These are phyloP conservation scores for Spea multiplicata DNA, from an alignment of 2,113 vertebrate genomes.

Conservation along the genomic window DNA sequence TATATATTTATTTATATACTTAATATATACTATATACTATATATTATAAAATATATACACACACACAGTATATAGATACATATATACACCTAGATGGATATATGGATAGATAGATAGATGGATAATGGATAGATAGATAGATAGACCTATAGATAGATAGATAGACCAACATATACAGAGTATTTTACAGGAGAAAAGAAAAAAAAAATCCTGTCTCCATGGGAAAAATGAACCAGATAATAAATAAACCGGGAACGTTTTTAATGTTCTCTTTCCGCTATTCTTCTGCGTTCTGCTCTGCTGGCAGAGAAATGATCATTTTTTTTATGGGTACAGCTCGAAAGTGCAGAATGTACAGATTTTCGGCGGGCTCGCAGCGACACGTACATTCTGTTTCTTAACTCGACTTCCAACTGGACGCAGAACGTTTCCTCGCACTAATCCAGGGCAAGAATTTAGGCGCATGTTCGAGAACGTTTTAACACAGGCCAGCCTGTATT, in stretches of 20 bases:
- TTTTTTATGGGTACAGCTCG: conserved; percentile 25
- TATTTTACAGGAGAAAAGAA: too few relatives aligned
- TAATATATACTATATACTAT: too few relatives aligned
- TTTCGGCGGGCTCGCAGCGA: conserved; percentile 2
- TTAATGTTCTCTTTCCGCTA: background rate
- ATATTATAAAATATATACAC: too few relatives aligned
- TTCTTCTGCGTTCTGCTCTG: too few relatives aligned
- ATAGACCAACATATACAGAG: too few relatives aligned
- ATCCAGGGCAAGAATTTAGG: conserved; percentile 7
- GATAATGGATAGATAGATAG: too few relatives aligned
- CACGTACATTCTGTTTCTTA: conserved; percentile 33
- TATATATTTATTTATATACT: too few relatives aligned
- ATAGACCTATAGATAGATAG: too few relatives aligned
- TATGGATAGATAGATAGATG: too few relatives aligned
- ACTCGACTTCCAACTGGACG: conserved; percentile 26
- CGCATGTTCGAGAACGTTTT: background rate
- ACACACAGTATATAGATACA: too few relatives aligned
- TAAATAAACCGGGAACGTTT: background rate
- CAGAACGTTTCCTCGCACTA: conserved; percentile 18
- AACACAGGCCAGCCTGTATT: background rate
- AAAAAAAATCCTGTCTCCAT: background rate
- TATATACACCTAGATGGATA: too few relatives aligned
- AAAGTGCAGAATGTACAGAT: conserved; percentile 38
- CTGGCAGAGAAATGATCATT: background rate
- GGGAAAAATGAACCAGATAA: background rate